Evolutionary conservation across 2,113 vertebrate genomes (phyloP).

Genomic region (Oreocharis arfaki): DNA sequence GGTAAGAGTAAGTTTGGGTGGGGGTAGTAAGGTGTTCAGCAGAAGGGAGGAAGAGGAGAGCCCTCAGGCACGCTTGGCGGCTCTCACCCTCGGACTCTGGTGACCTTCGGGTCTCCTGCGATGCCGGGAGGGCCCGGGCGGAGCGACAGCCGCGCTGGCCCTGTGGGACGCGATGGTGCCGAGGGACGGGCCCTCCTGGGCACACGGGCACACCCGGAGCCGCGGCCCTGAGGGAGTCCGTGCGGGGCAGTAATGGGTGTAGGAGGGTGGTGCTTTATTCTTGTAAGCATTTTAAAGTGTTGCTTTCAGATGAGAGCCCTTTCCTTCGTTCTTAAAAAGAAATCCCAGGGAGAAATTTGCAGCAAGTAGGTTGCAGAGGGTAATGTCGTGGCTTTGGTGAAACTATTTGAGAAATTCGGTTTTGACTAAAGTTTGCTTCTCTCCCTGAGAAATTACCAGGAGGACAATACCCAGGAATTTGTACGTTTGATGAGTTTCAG

Average conservation of each 20-base stretch:
- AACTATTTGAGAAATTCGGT: background rate
- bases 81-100: fast-evolving
- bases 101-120: background rate
- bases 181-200: background rate
- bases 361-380: background rate
- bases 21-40: background rate
- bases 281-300: background rate
- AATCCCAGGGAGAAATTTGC: background rate
- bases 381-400: fast-evolving
- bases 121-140: background rate
- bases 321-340: background rate
- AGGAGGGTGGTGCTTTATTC: fast-evolving
- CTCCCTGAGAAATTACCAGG: fast-evolving
- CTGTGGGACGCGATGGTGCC: fast-evolving
- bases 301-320: background rate
- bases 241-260: too few relatives aligned
- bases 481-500: background rate
- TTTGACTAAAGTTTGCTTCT: background rate
- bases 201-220: background rate
- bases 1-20: background rate
- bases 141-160: background rate
- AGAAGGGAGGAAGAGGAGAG: background rate
- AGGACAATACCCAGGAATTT: background rate
- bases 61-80: fast-evolving
- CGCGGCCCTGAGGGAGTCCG: fast-evolving